These are phyloP conservation scores for Diplogasteroides magnus DNA, from an alignment of 1,140 invertebrate genomes.

Conservation along the genomic window DNA sequence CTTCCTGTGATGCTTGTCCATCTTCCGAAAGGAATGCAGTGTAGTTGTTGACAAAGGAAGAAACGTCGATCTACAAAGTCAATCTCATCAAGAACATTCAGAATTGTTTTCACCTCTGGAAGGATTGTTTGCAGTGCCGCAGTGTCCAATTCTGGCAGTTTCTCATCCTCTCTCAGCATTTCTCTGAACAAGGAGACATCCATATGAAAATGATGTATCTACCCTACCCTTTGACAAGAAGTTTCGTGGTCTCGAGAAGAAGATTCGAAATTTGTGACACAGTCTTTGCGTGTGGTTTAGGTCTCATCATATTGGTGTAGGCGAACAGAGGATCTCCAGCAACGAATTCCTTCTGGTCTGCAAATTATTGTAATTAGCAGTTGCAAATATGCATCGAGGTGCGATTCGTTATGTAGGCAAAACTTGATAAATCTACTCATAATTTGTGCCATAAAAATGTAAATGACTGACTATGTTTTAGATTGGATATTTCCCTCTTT, in stretches of 20 bases:
- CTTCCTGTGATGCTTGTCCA: constrained; percentile 36
- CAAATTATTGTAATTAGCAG: too few relatives aligned
- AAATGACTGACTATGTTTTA: constrained; percentile 27
- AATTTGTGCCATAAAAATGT: too few relatives aligned
- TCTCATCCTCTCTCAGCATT: constrained; percentile 30
- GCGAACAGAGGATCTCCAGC: constrained; percentile 47
- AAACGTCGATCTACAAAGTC: constrained; percentile 47
- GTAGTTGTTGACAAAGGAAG: constrained; percentile 33
- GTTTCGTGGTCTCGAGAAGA: constrained; percentile 48
- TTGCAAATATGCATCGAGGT: too few relatives aligned
- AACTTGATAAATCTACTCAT: too few relatives aligned
- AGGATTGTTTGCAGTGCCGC: constrained; percentile 44
- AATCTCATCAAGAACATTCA: too few relatives aligned
- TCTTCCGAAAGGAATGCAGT: constrained; percentile 32
- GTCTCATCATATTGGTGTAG: constrained; percentile 52
- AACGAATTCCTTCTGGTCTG: constrained; percentile 34
- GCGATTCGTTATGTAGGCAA: too few relatives aligned
- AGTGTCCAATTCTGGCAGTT: constrained; percentile 36
- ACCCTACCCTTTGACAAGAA: constrained; percentile 39
- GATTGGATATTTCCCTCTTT: constrained; percentile 28
- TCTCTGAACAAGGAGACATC: constrained; percentile 17
- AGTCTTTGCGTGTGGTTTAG: constrained; percentile 45
- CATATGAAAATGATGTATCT: constrained; percentile 5
- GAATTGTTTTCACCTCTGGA: too few relatives aligned
- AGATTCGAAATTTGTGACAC: constrained; percentile 40